Base-by-base conservation (phyloP, 2,113 vertebrate species). In the Trematocara stigmaticum region DNA sequence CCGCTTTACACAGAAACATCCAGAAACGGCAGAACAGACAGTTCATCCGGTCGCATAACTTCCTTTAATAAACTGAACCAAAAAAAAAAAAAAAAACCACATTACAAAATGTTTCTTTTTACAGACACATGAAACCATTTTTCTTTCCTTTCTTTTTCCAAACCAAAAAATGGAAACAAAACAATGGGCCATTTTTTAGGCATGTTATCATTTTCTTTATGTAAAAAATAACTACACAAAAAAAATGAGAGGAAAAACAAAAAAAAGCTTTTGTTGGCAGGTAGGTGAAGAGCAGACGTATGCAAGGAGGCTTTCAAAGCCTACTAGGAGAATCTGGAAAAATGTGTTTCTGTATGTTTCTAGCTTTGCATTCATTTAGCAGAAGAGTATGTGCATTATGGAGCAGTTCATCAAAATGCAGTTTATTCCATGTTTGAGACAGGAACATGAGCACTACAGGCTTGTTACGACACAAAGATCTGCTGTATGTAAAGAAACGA, bases 81-180 rank as follows among this genome's bases (percentile, higher is more conserved):
- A 96, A 94, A 15, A 95, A 95, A 94, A 96, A 97, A 91, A 94
- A 51, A 26, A 26, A 26, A 26, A 26, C 1, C 96, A 97, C 96
- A 96, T 97, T 97, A 98, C 97, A 98, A 98, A 98, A 97, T 97
- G 97, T 96, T 86, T 88, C 74, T 84, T 91, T 97, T 96, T 97
- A 97, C 97, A 97, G 94, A 96, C 95, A 97, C 93, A 91, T 93
- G 92, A 96, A 97, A 95, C 82, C 66, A 78, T 78, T 80, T 78
- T 76, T 90, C 82, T 55, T 78, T 35, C 34, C n/a, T 87, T 88
- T 90, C 53, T 29, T 86, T 86, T 85, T 79, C 71, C 45, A 93
- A 93, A 85, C 51, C 71, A 91, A 83, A 89, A 88, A 82, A 89
- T 7, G 82, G 86, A 93, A 97, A 95, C 93, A 91, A 93, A 96